A percentile compares a stretch with the other conserved stretches of the same genome.
Evolutionary conservation across 2,113 vertebrate genomes (phyloP).

Genomic region (Epinephelus lanceolatus): DNA sequence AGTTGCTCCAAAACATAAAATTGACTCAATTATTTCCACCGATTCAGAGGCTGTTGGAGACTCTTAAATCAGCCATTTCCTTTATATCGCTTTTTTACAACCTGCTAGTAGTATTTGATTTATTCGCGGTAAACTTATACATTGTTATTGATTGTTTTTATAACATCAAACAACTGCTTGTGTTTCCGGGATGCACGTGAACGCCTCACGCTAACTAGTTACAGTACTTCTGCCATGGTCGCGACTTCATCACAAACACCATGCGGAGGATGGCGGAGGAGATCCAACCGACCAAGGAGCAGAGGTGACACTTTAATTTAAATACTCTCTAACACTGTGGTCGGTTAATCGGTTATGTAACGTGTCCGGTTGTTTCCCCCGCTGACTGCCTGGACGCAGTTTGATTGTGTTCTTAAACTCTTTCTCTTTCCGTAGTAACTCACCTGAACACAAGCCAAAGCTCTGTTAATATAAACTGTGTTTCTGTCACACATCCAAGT

Average conservation of each 20-base stretch:
- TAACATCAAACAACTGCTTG: accelerated
- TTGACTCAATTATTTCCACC: no score
- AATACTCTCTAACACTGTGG: not conserved
- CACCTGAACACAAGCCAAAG: not conserved
- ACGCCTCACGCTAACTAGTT: slow-evolving; percentile 33
- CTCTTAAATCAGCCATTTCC: no score
- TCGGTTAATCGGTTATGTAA: not conserved
- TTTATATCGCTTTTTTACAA: no score
- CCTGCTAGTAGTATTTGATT: no score
- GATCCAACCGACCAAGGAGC: slow-evolving; percentile 39
- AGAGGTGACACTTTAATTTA: slow-evolving; percentile 43
- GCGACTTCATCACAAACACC: not conserved
- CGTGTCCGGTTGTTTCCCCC: not conserved
- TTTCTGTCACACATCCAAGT: not conserved
- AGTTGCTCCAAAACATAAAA: no score
- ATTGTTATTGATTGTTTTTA: no score
- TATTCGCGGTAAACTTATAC: no score
- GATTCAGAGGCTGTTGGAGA: no score
- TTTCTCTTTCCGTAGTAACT: not conserved
- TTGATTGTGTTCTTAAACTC: no score
- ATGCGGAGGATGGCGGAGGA: slow-evolving; percentile 80
- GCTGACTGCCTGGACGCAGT: no score
- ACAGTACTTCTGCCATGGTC: not conserved
- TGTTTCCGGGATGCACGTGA: not conserved
- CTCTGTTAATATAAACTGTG: not conserved